Evolutionary conservation across 2,888 invertebrate species (phyloP), one percentile per base, ranked within the genome.

Genomic region (Euzophera pinguis): DNA sequence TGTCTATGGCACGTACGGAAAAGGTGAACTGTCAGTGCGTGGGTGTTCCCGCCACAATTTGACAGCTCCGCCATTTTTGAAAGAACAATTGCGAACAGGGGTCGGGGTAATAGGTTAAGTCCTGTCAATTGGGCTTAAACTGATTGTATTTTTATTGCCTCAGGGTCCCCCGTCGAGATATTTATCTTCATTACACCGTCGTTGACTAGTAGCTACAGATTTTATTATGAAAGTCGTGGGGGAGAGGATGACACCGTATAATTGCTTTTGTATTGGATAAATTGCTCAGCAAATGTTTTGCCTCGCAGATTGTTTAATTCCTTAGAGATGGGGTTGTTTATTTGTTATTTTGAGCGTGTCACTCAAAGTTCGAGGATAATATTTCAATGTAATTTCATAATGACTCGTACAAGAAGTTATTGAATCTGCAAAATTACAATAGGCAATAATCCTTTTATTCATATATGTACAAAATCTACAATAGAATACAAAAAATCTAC

Each of bases 61-160:
- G 83, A 82, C 81, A 79, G 65, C 61, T 71, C 55, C 60, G 62
- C 71, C 69, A 74, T 75, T 73, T 79, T 74, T 81, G 76, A 75
- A 78, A 55, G 50, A 54, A 45, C 51, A 50, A 52, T 53, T 42
- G 48, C 45, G 48, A 22, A 43, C 51, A 16, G 49, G 50, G 52
- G 49, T 50, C 49, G 48, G 41, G 47, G 45, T 52, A 41, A 56
- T 60, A 48, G 49, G 54, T 47, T 60, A 60, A 59, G 74, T 81
- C 83, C 81, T 85, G 85, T 84, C 86, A 84, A 88, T 85, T 81
- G 84, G 73, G 81, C 81, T 79, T 78, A 81, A 84, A 84, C 83
- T 81, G 85, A 86, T 87, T 84, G 78, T 71, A 78, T 84, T 89
- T 87, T 89, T 87, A 88, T 87, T 81, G 84, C 78, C 22, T 47